These are phyloP conservation scores for Rhipidura dahli DNA, from an alignment of 2,113 vertebrate genomes.

Conservation along the genomic window DNA sequence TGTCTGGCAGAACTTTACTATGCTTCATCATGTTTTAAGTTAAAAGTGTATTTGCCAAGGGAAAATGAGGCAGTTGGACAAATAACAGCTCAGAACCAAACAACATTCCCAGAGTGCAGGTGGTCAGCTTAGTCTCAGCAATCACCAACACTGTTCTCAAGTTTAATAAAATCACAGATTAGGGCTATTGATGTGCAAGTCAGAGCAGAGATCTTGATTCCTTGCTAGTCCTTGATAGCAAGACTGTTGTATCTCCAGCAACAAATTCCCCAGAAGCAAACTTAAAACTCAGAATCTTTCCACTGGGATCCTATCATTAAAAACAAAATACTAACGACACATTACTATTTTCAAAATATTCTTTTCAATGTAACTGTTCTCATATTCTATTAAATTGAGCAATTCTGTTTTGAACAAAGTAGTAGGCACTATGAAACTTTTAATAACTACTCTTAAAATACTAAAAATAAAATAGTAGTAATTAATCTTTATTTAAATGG, in stretches of 20 bases:
- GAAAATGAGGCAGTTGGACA: not conserved
- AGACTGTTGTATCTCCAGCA: not conserved
- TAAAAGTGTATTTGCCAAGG: not conserved
- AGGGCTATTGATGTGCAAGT: not conserved
- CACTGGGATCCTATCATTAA: not conserved
- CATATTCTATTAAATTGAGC: not conserved
- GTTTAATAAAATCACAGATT: not conserved
- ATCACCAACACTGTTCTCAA: not conserved
- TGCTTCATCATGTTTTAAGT: not conserved
- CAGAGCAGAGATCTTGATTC: not conserved
- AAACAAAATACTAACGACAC: not conserved
- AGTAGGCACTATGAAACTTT: constrained; percentile 38
- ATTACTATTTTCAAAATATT: not conserved
- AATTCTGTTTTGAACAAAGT: constrained; percentile 29
- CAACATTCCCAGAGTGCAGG: not conserved
- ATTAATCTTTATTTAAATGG: constrained; percentile 64
- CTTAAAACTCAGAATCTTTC: not conserved
- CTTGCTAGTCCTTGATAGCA: not conserved
- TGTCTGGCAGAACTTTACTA: not conserved
- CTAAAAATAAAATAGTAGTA: constrained; percentile 50
- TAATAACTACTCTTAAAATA: constrained; percentile 61
- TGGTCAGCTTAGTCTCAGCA: not conserved
- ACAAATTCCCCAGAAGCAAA: not conserved
- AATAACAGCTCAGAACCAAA: not conserved
- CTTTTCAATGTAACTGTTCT: not conserved